Evolutionary conservation across 2,888 invertebrate genomes (phyloP), one percentile per base, ranked within the genome.

Genomic region (Blastobasis lacticolella): DNA sequence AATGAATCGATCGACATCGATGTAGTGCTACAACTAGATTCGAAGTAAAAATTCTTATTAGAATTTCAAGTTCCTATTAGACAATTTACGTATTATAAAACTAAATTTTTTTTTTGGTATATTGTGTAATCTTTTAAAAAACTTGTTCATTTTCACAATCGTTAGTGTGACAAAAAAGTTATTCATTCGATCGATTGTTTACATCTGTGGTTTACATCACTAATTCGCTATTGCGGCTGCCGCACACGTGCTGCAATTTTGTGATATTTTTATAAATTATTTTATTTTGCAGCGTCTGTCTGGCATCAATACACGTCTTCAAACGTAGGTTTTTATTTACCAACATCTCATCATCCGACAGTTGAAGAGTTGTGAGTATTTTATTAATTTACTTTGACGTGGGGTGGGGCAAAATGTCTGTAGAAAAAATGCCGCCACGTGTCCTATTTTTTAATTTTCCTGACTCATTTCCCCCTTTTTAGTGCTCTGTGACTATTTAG

Each of bases 211-310:
- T 1, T 10, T 7, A 43, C 49, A 51, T 38, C 51, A 49, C 51
- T 51, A 38, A 48, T 47, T 54, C 54, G 50, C 48, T 55, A 82
- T 83, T 85, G 80, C 82, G 80, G 79, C 81, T 77, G 81, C 83
- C 83, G 87, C 85, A 87, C 88, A 88, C 85, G 88, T 88, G 87
- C 86, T 81, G 78, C 75, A 75, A 74, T 75, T 82, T 86, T 86
- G 83, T 85, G 81, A 83, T 85, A 86, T 85, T 84, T 81, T 78
- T 63, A 67, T 70, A 67, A 78, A 74, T 75, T 73, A 74, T 69
- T 80, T 77, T 75, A 74, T 65, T 77, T 84, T 81, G 67, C 75
- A 77, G 73, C 71, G 66, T 68, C 68, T 67, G 58, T 69, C 66
- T 66, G 66, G 62, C 73, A 61, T 61, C 68, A 55, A 58, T 63